Evolutionary conservation across 2,888 invertebrate species (phyloP), one percentile per base, ranked within the genome.

Genomic region (Sinopyrophorus schimmeli): DNA sequence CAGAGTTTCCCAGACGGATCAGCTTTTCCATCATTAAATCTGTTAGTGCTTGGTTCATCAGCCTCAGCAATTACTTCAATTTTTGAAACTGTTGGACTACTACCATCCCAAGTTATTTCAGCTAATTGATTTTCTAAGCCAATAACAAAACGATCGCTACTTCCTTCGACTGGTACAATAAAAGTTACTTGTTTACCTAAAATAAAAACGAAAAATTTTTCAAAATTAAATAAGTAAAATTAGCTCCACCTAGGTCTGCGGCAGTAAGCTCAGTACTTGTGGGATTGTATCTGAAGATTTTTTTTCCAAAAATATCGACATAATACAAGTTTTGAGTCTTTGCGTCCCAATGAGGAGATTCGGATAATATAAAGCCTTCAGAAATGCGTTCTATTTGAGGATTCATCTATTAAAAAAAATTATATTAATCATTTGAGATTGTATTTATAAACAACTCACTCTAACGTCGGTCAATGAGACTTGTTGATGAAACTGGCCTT

Each of bases 21-120:
- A 26, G 86, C 85, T 72, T 91, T 91, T 23, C 83, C 90, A 65
- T 91, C 90, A 60, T 91, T 91, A 64, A 89, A 79, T 62, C 87
- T 77, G 67, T 86, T 86, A 3, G 61, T 71, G 1, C 67, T 58
- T 18, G 72, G 55, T 28, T 58, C 81, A 62, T 82, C 83, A 3
- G 86, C 80, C 58, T 80, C 80, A 0, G 76, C 75, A 3, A 87
- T 58, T 16, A 70, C 70, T 23, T 76, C 71, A 1, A 79, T 63
- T 4, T 79, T 73, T 15, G 76, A 76, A 2, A 76, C 68, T 44
- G 74, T 75, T 55, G 76, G 70, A 6, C 78, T 75, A 5, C 68
- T 64, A 0, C 87, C 86, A 64, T 81, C 77, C 89, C 89, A 89
- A 53, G 74, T 70, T 7, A 88, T 74, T 49, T 82, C 72, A 3